Conservation (phyloP, 2,113 vertebrate species). For the Pygathrix nemaeus region DNA sequence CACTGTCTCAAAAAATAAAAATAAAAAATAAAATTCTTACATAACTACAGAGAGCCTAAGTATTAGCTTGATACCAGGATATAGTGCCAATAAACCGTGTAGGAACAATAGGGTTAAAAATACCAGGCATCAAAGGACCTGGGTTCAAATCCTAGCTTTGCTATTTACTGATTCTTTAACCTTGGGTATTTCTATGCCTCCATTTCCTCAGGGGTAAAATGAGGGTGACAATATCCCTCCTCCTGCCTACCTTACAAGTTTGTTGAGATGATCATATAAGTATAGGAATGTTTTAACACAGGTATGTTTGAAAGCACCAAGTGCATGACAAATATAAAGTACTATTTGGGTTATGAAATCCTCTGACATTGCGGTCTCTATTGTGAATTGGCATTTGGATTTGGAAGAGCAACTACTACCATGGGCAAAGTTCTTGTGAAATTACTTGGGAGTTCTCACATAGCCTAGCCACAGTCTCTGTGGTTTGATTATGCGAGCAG, state of each 20-base stretch:
- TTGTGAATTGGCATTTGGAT: not conserved
- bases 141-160: not conserved
- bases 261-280: not conserved
- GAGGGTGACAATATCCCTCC: not conserved
- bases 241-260: not conserved
- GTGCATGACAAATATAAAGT: not conserved
- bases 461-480: not conserved
- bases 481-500: not conserved
- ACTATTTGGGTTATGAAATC: constrained; percentile 11
- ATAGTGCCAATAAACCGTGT: not conserved
- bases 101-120: not conserved
- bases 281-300: not conserved
- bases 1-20: not conserved
- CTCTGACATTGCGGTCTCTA: not conserved
- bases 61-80: not conserved
- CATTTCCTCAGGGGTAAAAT: constrained; percentile 20
- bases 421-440: constrained; percentile 36
- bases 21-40: not conserved
- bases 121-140: not conserved
- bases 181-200: not conserved
- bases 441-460: not conserved
- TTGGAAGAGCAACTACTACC: not conserved
- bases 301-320: not conserved
- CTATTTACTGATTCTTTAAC: not conserved
- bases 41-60: not conserved